Base-by-base conservation (phyloP, 2,888 invertebrate species). In the Drosophila leonis region DNA sequence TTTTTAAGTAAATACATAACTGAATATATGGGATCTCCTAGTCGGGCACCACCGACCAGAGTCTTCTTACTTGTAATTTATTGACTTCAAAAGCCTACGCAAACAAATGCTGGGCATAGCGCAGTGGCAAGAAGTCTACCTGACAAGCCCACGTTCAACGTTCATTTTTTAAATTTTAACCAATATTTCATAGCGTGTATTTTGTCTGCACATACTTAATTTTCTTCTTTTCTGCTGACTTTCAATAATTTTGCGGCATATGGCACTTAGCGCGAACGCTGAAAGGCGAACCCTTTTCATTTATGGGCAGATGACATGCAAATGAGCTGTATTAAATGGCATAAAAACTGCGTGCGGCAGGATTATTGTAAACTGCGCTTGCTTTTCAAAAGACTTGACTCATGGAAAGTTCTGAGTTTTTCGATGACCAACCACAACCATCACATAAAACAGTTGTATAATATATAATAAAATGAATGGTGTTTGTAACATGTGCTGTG, bases 241-340 rank as follows among this genome's bases (percentile, higher is more conserved):
- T 60, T 60, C 48, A 48, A 41, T 59, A 67, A 72, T 46, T 37
- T 51, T 64, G 61, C 41, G 60, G 20, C 66, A 56, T 65, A 27
- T 63, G 72, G 44, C 59, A 54, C 63, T 63, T 74, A 66, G 35
- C 42, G 59, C 54, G 57, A 57, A 59, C 37, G 20, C 42, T 55
- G 41, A 72, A 60, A 76, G 44, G 4, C 64, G 31, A 56, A 67
- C 1, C 24, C 20, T 56, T 56, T 69, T 59, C 65, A 62, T 64
- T 77, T 48, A 66, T 64, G 44, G 51, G 49, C 35, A 29, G 42
- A 37, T 42, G 61, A 39, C 65, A 77, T 73, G 73, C 63, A 77
- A 77, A 72, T 56, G 12, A 46, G 42, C 15, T 42, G 24, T 31
- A 37, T 51, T 27, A 33, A 65, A 55, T 18, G 35, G 35, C n/a